A percentile compares a stretch with the other conserved stretches of the same genome.
Evolutionary conservation across 2,113 vertebrate genomes (phyloP).

Genomic region (Clinocottus analis): DNA sequence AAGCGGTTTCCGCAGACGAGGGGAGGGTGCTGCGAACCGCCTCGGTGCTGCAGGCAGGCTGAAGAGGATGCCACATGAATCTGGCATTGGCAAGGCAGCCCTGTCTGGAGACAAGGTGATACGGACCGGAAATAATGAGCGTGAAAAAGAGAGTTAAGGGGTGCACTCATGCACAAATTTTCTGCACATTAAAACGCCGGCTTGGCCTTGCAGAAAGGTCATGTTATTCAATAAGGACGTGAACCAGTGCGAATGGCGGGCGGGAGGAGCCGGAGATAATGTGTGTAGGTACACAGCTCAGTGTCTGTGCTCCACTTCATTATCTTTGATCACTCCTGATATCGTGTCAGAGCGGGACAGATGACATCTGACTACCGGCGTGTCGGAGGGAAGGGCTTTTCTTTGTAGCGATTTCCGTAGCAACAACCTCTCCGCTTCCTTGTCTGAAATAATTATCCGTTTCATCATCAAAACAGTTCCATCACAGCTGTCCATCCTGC

Average conservation of each 20-base stretch:
- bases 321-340: conserved; percentile 75
- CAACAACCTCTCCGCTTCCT: conserved; percentile 56
- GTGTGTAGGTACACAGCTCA: conserved; percentile 71
- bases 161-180: conserved; percentile 80
- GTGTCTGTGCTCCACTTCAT: conserved; percentile 71
- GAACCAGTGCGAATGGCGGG: conserved; percentile 67
- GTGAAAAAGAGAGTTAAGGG: conserved; percentile 82
- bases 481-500: conserved; percentile 43
- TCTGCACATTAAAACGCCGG: conserved; percentile 77
- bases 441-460: conserved; percentile 75
- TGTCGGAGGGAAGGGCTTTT: conserved; percentile 63
- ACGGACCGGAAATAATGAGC: conserved; percentile 82
- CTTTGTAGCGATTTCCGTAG: conserved; percentile 53
- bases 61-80: conserved; percentile 59
- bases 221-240: conserved; percentile 80
- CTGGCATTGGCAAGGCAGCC: conserved; percentile 62
- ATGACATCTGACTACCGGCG: conserved; percentile 74
- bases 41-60: conserved; percentile 46
- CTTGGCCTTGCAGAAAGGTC: conserved; percentile 82
- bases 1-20: conserved; percentile 42
- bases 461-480: conserved; percentile 43
- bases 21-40: conserved; percentile 6
- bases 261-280: conserved; percentile 62
- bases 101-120: conserved; percentile 79
- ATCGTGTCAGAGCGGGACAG: conserved; percentile 66